Conservation (phyloP, 2,113 vertebrate genomes). For the Pachypanchax playfairii region DNA sequence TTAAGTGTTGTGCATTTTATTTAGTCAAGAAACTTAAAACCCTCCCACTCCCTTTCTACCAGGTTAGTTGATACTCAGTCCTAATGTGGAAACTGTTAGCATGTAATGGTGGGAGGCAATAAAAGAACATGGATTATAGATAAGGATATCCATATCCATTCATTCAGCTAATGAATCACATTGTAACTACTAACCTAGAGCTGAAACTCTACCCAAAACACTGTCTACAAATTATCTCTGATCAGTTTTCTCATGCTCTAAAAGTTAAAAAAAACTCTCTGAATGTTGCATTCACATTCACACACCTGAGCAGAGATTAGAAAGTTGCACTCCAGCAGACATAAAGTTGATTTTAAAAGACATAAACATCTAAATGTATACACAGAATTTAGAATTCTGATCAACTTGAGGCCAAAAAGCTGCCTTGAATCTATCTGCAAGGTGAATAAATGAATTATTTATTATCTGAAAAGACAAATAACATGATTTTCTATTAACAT, state of each 20-base stretch:
- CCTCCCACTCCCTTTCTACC: neutral
- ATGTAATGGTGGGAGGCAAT: neutral
- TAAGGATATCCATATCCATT: slow-evolving; percentile 19
- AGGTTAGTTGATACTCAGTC: neutral
- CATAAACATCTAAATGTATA: neutral
- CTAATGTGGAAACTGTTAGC: slow-evolving; percentile 16
- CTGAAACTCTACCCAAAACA: slow-evolving; percentile 34
- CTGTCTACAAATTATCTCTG: slow-evolving; percentile 15
- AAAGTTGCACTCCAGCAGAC: too few species aligned
- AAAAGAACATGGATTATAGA: neutral
- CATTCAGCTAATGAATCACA: slow-evolving; percentile 28
- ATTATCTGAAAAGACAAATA: slow-evolving; percentile 8
- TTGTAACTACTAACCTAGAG: slow-evolving; percentile 20
- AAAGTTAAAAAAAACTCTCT: slow-evolving; percentile 50
- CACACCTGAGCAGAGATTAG: too few species aligned
- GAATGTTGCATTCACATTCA: too few species aligned
- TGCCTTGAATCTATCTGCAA: slow-evolving; percentile 33
- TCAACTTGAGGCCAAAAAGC: neutral
- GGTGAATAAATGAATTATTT: neutral
- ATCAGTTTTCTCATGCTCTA: slow-evolving; percentile 51
- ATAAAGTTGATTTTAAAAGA: too few species aligned
- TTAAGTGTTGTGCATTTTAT: too few species aligned
- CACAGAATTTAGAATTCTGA: too few species aligned
- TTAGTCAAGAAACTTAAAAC: neutral
- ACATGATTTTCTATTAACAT: slow-evolving; percentile 8